Percentiles rank a stretch among this genome's conserved stretches.
These are phyloP conservation scores for Linurgus olivaceus DNA, from an alignment of 2,797 vertebrate species.

Conservation along the genomic window DNA sequence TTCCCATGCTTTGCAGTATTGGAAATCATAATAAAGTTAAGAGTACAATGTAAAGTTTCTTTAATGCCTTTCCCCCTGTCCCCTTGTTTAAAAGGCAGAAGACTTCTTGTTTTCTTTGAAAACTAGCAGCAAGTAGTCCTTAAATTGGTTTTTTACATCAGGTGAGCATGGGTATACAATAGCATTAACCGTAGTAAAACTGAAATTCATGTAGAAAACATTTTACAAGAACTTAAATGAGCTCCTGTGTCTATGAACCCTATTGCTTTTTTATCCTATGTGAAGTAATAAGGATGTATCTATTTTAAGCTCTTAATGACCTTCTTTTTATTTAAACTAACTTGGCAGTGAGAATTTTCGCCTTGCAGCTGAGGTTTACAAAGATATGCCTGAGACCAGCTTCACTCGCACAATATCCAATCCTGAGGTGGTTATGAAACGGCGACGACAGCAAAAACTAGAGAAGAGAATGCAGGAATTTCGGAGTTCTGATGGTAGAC, in stretches of 20 bases:
- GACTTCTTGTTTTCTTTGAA: neutral
- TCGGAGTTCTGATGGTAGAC: constrained; percentile 92
- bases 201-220: neutral
- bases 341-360: constrained; percentile 87
- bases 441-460: constrained; percentile 92
- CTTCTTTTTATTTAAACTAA: neutral
- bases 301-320: neutral
- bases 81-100: neutral
- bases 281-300: neutral
- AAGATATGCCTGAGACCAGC: constrained; percentile 99
- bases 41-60: neutral
- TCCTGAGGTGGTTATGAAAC: constrained; percentile 98
- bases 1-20: neutral
- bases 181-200: neutral
- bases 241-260: neutral
- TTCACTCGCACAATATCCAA: constrained; percentile 98
- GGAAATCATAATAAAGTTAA: neutral
- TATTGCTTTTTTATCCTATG: neutral
- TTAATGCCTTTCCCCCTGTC: rapidly evolving
- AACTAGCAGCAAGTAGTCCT: neutral
- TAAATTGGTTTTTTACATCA: neutral
- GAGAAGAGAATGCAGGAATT: constrained; percentile 98
- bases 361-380: constrained; percentile 96
- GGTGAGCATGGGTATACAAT: neutral
- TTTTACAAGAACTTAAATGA: neutral